Percentiles rank a stretch among this genome's conserved stretches.
phyloP scores from a whole-genome alignment of 1,140 invertebrate genomes.

The Cyclargus thomasi region DNA sequence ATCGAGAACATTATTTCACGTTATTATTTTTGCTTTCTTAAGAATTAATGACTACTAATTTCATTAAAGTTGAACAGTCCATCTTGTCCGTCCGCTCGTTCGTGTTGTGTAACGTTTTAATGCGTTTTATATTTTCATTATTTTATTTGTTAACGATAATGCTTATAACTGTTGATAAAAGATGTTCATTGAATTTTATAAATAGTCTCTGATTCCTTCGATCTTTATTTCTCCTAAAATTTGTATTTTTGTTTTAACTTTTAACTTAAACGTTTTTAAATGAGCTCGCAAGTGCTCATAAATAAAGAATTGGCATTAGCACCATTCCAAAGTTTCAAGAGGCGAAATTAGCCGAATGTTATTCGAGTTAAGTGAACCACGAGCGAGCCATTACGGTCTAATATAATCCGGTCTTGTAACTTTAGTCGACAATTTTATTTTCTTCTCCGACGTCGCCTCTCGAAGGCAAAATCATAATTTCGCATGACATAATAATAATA shows the following conservation, averaged over 20 bases:
- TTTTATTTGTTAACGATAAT: not conserved
- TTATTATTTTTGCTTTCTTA: slow-evolving; percentile 10
- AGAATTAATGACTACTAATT: slow-evolving; percentile 13
- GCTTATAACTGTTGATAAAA: not conserved
- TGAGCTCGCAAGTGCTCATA: too few relatives aligned
- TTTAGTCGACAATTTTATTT: not conserved
- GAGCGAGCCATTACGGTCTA: not conserved
- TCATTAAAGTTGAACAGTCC: slow-evolving; percentile 5
- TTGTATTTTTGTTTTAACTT: not conserved
- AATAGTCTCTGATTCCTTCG: not conserved
- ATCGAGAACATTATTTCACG: slow-evolving; percentile 14
- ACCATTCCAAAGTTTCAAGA: not conserved
- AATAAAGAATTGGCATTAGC: too few relatives aligned
- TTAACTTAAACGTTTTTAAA: too few relatives aligned
- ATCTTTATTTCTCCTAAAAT: not conserved
- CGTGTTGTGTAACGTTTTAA: not conserved
- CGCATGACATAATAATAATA: slow-evolving; percentile 52
- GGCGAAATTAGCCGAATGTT: not conserved
- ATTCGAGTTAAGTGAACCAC: not conserved
- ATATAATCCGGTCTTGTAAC: not conserved
- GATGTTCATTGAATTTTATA: not conserved
- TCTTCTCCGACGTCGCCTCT: not conserved
- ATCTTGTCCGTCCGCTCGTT: not conserved
- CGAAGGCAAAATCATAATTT: slow-evolving; percentile 33
- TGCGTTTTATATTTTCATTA: not conserved